These are phyloP conservation scores for Campylorhamphus procurvoides DNA, from an alignment of 2,113 vertebrate species.

Conservation along the genomic window DNA sequence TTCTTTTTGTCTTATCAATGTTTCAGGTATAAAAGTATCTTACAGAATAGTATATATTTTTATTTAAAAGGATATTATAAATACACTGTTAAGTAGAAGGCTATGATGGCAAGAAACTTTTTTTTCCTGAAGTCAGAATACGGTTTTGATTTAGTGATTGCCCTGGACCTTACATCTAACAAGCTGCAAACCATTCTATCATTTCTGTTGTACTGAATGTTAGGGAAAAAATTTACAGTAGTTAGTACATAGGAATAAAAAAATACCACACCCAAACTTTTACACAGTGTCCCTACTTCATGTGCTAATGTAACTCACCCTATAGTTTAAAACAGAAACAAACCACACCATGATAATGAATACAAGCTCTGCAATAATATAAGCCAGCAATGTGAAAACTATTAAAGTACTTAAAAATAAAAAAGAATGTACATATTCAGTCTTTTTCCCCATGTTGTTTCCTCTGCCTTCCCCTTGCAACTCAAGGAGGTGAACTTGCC, in stretches of 20 bases:
- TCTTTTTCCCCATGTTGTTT: neutral
- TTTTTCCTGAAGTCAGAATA: neutral
- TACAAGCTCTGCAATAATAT: neutral
- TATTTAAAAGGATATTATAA: constrained; percentile 17
- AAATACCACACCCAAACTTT: neutral
- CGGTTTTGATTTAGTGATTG: neutral
- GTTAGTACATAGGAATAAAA: neutral
- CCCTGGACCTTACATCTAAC: neutral
- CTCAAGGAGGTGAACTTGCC: neutral
- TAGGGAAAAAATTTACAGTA: neutral
- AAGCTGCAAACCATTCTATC: neutral
- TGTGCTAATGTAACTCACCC: neutral
- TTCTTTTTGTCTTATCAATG: neutral
- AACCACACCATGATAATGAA: neutral
- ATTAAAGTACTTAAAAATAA: neutral
- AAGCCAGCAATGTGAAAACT: neutral
- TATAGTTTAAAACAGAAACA: neutral
- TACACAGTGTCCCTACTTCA: neutral
- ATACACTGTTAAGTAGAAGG: neutral
- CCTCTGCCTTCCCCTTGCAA: neutral
- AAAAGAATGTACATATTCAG: neutral
- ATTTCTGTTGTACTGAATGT: neutral
- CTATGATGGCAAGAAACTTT: neutral
- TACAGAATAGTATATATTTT: neutral
- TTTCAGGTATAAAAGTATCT: neutral